phyloP scores from a whole-genome alignment of 1,140 invertebrate genomes.

The Ptiloglossa arizonensis region DNA sequence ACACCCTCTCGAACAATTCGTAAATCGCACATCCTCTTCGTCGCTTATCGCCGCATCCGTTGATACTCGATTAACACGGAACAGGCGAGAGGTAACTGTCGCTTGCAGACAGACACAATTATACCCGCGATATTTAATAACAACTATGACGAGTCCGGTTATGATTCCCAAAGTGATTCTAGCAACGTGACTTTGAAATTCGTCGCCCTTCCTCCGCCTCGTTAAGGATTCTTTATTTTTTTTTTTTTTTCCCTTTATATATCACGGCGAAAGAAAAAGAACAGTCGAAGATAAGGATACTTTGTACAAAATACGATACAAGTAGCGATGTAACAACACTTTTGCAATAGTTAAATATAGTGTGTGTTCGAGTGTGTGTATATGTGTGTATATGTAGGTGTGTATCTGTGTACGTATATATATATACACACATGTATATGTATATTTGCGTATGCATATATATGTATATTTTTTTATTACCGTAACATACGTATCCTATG shows the following conservation, averaged over 20 bases:
- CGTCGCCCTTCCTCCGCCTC: conserved; percentile 45
- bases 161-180: conserved; percentile 17
- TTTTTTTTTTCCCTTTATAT: conserved; percentile 33
- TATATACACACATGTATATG: conserved; percentile 25
- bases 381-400: conserved; percentile 55
- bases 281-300: conserved; percentile 75
- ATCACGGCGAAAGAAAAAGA: conserved; percentile 74
- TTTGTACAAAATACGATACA: conserved; percentile 82
- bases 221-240: conserved; percentile 27
- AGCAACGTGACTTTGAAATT: conserved; percentile 34
- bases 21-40: background rate
- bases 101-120: conserved; percentile 22
- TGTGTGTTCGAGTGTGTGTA: conserved; percentile 57
- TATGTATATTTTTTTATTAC: conserved; percentile 57
- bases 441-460: conserved; percentile 54
- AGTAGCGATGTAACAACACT: conserved; percentile 81
- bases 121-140: conserved; percentile 42
- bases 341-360: conserved; percentile 80
- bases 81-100: conserved; percentile 19
- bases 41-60: conserved; percentile 7
- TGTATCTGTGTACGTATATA: conserved; percentile 49
- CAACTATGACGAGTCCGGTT: conserved; percentile 38
- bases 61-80: conserved; percentile 12
- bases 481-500: conserved; percentile 47
- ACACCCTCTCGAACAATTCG: background rate